A percentile compares a stretch with the other conserved stretches of the same genome.
Conservation (phyloP, 2,888 invertebrate genomes). For the Andrena marginata region DNA sequence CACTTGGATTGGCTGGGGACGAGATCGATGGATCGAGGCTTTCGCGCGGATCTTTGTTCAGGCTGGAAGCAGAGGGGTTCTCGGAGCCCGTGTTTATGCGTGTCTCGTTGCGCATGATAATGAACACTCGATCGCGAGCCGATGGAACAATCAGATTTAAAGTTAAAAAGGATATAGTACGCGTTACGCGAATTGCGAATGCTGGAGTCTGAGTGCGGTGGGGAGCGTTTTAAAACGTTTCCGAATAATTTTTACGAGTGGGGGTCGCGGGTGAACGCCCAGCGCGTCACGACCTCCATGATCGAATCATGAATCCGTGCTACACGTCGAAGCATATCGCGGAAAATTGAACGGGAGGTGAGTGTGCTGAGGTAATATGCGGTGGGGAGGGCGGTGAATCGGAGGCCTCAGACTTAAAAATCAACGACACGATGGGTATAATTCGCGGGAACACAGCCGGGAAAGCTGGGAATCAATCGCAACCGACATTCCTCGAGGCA, state of each 20-base stretch:
- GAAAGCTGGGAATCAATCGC: background rate
- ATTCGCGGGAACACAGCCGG: background rate
- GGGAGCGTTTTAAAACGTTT: constrained; percentile 36
- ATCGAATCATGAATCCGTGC: constrained; percentile 44
- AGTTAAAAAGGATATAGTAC: constrained; percentile 42
- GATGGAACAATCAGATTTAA: constrained; percentile 45
- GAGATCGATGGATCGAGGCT: constrained; percentile 33
- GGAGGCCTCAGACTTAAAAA: constrained; percentile 2
- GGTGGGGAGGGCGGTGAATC: constrained; percentile 14
- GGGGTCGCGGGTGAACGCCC: constrained; percentile 30
- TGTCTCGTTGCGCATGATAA: constrained; percentile 10
- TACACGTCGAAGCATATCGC: constrained; percentile 20
- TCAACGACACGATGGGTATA: background rate
- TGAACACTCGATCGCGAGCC: constrained; percentile 2
- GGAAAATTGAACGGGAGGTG: background rate
- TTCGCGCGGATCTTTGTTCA: constrained; percentile 17
- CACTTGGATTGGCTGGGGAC: constrained; percentile 31
- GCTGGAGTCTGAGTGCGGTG: constrained; percentile 25
- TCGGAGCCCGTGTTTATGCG: background rate
- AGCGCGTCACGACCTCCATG: constrained; percentile 36
- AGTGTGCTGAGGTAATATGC: constrained; percentile 28
- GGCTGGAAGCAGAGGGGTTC: constrained; percentile 10
- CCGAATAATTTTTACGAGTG: constrained; percentile 42
- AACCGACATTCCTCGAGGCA: background rate
- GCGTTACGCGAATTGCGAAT: constrained; percentile 51